Percentiles rank a stretch among this genome's conserved stretches.
Evolutionary conservation across 2,797 vertebrate species (phyloP).

Genomic region (Bradypodion pumilum): DNA sequence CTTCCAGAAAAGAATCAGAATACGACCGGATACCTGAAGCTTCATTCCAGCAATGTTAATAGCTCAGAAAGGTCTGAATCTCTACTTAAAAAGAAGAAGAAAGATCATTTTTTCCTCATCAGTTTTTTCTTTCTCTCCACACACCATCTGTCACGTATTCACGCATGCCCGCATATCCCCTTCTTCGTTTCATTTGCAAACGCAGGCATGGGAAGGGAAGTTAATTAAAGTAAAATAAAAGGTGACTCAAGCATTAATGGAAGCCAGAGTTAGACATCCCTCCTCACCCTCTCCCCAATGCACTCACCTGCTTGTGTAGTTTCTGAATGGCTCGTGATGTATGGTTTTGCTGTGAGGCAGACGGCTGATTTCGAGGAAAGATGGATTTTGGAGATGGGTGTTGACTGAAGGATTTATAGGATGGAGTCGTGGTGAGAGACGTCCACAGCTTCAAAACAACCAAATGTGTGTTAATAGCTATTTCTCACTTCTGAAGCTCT

Average conservation of each 20-base stretch:
- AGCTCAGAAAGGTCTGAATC: conserved; percentile 33
- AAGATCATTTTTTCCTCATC: neutral
- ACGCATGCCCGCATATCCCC: too few relatives aligned
- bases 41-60: conserved; percentile 6
- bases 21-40: neutral
- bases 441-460: conserved; percentile 31
- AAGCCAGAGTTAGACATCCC: neutral
- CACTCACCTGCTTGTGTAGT: neutral
- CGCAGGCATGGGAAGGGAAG: neutral
- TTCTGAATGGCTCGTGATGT: neutral
- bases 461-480: conserved; percentile 44
- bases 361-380: neutral
- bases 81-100: neutral
- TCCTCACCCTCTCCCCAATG: too few relatives aligned
- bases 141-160: too few relatives aligned
- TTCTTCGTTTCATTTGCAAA: conserved; percentile 11
- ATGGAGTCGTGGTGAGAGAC: neutral
- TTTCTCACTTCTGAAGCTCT: neutral
- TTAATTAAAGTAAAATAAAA: conserved; percentile 3
- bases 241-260: neutral
- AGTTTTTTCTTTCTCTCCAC: neutral
- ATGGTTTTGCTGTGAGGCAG: neutral
- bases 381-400: neutral
- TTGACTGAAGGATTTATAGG: neutral
- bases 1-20: conserved; percentile 41